Evolutionary conservation across 2,888 invertebrate genomes (phyloP).

Genomic region (Empis stercorea): DNA sequence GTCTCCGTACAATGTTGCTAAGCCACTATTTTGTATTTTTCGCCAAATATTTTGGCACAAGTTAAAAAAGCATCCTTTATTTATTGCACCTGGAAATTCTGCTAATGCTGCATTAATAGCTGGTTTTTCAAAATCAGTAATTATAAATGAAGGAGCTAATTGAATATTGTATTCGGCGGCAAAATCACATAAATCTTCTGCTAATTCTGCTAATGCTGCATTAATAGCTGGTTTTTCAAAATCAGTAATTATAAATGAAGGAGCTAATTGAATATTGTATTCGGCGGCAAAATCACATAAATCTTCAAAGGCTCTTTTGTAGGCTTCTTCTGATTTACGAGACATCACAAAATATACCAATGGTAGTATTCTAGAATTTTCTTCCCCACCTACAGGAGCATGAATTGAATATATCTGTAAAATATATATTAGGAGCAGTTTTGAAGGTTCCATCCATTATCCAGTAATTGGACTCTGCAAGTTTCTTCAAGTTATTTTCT

Average conservation of each 20-base stretch:
- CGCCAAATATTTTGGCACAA: not conserved
- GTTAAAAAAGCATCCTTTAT: not conserved
- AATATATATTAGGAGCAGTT: not conserved
- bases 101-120: not conserved
- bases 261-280: not conserved
- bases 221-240: not conserved
- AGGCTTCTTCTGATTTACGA: not conserved
- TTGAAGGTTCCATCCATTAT: not conserved
- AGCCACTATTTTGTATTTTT: not conserved
- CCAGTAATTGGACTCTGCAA: not conserved
- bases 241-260: not conserved
- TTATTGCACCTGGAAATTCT: not conserved
- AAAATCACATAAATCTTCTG: not conserved
- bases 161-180: not conserved
- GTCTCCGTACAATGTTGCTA: not conserved
- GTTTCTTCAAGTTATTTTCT: not conserved
- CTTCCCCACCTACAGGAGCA: not conserved
- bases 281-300: not conserved
- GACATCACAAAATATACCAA: not conserved
- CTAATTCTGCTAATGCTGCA: not conserved
- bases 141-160: not conserved
- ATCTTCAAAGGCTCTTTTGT: not conserved
- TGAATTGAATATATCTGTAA: not conserved
- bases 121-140: not conserved
- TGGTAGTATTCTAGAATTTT: not conserved